Percentiles rank a stretch among this genome's conserved stretches.
phyloP scores from a whole-genome alignment of 1,140 invertebrate species.

The Bombus waltoni region DNA sequence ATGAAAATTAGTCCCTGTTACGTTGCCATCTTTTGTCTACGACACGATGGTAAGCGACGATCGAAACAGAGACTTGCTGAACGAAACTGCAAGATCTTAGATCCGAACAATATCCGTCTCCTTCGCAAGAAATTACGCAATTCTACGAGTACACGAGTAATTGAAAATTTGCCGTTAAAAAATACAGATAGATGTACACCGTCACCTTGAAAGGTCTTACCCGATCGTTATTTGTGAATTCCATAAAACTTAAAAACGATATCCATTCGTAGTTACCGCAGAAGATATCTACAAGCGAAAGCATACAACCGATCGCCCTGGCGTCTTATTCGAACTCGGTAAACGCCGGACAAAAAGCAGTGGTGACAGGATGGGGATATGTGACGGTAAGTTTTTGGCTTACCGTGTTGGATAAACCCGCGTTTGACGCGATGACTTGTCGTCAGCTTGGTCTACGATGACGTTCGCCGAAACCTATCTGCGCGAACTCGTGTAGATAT shows the following conservation, averaged over 20 bases:
- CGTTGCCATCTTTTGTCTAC: too few species aligned
- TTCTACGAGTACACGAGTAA: too few species aligned
- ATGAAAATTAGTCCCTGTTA: too few species aligned
- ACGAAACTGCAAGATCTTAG: neutral
- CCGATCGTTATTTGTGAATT: neutral
- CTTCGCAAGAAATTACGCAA: neutral
- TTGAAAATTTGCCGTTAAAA: too few species aligned
- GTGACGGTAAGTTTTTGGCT: slow-evolving; percentile 76
- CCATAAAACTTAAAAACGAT: too few species aligned
- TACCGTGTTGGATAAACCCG: neutral
- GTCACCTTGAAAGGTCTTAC: neutral
- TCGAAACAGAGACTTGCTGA: neutral
- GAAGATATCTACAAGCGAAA: neutral
- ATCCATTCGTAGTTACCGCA: neutral
- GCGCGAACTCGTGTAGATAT: slow-evolving; percentile 59
- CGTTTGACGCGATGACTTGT: slow-evolving; percentile 43
- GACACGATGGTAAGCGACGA: too few species aligned
- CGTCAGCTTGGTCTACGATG: slow-evolving; percentile 23
- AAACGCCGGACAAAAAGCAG: slow-evolving; percentile 41
- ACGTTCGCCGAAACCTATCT: slow-evolving; percentile 38
- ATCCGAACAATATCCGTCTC: neutral
- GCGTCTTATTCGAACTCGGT: slow-evolving; percentile 39
- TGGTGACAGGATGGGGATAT: slow-evolving; percentile 85
- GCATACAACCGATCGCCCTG: slow-evolving; percentile 61
- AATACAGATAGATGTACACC: neutral